A percentile compares a stretch with the other conserved stretches of the same genome.
phyloP scores from a whole-genome alignment of 2,797 vertebrate species.

The Phyllotis vaccarum region DNA sequence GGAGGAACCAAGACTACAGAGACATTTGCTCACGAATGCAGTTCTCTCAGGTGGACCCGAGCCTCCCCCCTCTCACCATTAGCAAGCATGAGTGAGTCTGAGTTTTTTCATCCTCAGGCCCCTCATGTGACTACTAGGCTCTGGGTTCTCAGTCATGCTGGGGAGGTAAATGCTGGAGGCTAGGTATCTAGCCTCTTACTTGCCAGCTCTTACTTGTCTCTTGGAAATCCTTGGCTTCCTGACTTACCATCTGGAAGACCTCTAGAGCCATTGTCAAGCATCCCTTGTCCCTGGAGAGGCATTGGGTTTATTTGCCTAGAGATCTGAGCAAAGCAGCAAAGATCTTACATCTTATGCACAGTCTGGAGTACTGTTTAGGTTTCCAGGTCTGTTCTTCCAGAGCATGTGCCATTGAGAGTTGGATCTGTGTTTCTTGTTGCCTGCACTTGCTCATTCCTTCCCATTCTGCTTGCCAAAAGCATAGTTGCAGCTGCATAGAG shows the following conservation, averaged over 20 bases:
- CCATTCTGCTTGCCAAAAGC: not conserved
- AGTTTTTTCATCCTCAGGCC: not conserved
- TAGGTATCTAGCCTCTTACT: too few species aligned
- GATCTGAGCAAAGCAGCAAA: constrained; percentile 8
- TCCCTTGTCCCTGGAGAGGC: constrained; percentile 35
- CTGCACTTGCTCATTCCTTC: not conserved
- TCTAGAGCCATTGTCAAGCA: not conserved
- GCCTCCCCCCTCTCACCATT: constrained; percentile 92
- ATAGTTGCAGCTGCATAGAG: constrained; percentile 7
- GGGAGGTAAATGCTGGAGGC: not conserved
- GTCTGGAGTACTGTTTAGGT: constrained; percentile 13
- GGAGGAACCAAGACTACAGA: constrained; percentile 97
- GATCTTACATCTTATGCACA: not conserved
- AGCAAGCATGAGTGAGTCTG: constrained; percentile 94
- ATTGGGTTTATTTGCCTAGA: not conserved
- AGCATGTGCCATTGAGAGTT: not conserved
- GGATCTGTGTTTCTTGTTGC: not conserved
- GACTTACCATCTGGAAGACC: constrained; percentile 13
- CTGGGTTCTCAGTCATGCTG: not conserved
- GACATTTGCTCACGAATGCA: constrained; percentile 96
- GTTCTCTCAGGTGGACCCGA: constrained; percentile 91
- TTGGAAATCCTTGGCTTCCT: constrained; percentile 33
- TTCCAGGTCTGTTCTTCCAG: not conserved
- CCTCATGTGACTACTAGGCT: rapidly evolving
- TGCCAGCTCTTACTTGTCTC: not conserved